A percentile compares a stretch with the other conserved stretches of the same genome.
phyloP scores from a whole-genome alignment of 30 jellyfish, hydroid and myxozoan genomes.

The Aurelia coerulea region DNA sequence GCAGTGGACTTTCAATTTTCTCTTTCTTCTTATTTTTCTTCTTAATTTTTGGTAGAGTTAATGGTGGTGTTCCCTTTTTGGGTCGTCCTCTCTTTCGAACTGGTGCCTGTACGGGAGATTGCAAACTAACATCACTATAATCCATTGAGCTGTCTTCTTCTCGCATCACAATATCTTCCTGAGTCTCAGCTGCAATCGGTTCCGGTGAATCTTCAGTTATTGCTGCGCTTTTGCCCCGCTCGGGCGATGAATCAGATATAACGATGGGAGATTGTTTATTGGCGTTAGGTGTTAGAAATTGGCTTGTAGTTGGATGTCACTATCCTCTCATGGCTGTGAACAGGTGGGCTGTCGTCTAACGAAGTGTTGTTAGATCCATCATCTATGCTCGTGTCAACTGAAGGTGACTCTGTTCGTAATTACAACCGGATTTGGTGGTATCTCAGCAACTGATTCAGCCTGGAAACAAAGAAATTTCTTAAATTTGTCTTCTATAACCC shows the following conservation, averaged over 20 bases:
- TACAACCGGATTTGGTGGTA: background rate
- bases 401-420: background rate
- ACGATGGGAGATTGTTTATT: background rate
- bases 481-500: too few relatives aligned
- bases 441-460: background rate
- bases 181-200: background rate
- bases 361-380: background rate
- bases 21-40: slow-evolving; percentile 31
- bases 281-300: background rate
- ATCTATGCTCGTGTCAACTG: background rate
- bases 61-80: slow-evolving; percentile 4
- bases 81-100: slow-evolving; percentile 52
- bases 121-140: background rate
- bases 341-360: background rate
- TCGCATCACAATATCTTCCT: slow-evolving; percentile 2
- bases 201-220: background rate
- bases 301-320: background rate
- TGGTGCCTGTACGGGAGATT: slow-evolving; percentile 3
- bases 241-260: slow-evolving; percentile 48
- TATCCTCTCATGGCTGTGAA: background rate
- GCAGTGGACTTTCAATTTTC: slow-evolving; percentile 1
- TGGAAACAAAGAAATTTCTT: background rate
- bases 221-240: background rate
- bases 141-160: background rate
- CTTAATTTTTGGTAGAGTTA: background rate